Percentiles rank a stretch among this genome's conserved stretches.
Evolutionary conservation across 2,888 invertebrate species (phyloP).

Genomic region (Temnothorax ravouxi): DNA sequence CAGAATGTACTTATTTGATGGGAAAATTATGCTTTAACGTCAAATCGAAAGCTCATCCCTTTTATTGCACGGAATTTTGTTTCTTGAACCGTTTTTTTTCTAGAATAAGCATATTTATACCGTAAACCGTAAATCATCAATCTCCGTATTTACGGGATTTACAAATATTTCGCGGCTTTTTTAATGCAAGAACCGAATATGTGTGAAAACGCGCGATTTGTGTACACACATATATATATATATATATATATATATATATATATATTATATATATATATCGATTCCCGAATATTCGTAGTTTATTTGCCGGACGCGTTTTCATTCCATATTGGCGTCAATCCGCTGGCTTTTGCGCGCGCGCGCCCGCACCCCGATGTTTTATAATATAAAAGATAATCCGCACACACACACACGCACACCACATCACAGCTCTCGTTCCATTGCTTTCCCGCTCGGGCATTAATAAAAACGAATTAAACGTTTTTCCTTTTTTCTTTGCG

Average conservation of each 20-base stretch:
- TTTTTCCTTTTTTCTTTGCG: neutral
- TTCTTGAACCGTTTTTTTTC: slow-evolving; percentile 20
- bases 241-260: slow-evolving; percentile 28
- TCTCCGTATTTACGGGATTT: slow-evolving; percentile 27
- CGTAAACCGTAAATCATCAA: neutral
- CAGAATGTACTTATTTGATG: slow-evolving; percentile 48
- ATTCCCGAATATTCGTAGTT: slow-evolving; percentile 34
- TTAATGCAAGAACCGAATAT: neutral
- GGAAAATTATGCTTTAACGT: slow-evolving; percentile 66
- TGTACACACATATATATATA: slow-evolving; percentile 26
- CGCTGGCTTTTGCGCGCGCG: slow-evolving; percentile 7
- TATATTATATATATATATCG: slow-evolving; percentile 23
- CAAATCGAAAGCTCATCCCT: neutral
- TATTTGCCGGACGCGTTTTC: slow-evolving; percentile 45
- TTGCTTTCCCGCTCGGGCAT: neutral
- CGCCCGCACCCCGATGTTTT: neutral
- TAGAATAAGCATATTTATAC: neutral
- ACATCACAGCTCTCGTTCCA: neutral
- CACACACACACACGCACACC: neutral
- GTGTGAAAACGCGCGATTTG: slow-evolving; percentile 32
- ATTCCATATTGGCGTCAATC: slow-evolving; percentile 30
- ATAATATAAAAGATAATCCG: slow-evolving; percentile 39
- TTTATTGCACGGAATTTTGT: slow-evolving; percentile 48
- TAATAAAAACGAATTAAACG: slow-evolving; percentile 29
- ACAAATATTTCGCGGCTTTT: slow-evolving; percentile 35